These are phyloP conservation scores for Panulirus ornatus DNA, from an alignment of 1,140 invertebrate species.

Conservation along the genomic window DNA sequence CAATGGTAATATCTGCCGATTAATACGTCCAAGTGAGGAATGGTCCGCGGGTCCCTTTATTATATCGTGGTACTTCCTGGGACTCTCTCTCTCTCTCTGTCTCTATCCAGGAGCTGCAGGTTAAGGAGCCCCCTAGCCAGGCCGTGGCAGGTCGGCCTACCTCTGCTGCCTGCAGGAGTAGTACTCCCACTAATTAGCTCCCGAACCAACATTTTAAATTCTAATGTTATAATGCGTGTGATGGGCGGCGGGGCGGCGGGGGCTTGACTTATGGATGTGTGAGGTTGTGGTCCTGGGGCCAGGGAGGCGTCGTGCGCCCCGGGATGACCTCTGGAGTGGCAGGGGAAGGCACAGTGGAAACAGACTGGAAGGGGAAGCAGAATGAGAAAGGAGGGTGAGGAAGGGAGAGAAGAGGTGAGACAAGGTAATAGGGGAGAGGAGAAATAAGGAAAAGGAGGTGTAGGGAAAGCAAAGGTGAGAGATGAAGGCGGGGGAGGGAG, in stretches of 20 bases:
- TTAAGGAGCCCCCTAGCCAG: too few relatives aligned
- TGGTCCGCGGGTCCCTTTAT: too few relatives aligned
- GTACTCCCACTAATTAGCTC: constrained; percentile 67
- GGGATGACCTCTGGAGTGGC: constrained; percentile 33
- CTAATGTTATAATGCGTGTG: constrained; percentile 72
- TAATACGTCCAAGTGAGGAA: too few relatives aligned
- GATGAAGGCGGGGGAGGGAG: background rate
- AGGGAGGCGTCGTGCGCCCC: constrained; percentile 27
- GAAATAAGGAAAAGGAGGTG: background rate
- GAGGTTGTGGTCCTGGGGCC: constrained; percentile 47
- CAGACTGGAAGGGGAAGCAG: background rate
- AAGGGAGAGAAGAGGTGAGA: background rate
- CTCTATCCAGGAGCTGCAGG: too few relatives aligned
- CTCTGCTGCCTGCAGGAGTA: too few relatives aligned
- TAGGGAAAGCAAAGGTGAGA: background rate
- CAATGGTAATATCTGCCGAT: too few relatives aligned
- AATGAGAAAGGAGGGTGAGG: background rate
- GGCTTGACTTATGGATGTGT: constrained; percentile 60
- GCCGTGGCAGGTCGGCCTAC: too few relatives aligned
- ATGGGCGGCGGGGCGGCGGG: constrained; percentile 42
- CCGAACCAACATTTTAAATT: constrained; percentile 69
- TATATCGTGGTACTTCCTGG: too few relatives aligned
- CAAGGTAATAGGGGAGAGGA: background rate
- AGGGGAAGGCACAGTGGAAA: background rate
- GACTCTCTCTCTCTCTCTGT: constrained; percentile 1